Base-by-base conservation (phyloP, 2,797 vertebrate species). In the Poecile montanus region DNA sequence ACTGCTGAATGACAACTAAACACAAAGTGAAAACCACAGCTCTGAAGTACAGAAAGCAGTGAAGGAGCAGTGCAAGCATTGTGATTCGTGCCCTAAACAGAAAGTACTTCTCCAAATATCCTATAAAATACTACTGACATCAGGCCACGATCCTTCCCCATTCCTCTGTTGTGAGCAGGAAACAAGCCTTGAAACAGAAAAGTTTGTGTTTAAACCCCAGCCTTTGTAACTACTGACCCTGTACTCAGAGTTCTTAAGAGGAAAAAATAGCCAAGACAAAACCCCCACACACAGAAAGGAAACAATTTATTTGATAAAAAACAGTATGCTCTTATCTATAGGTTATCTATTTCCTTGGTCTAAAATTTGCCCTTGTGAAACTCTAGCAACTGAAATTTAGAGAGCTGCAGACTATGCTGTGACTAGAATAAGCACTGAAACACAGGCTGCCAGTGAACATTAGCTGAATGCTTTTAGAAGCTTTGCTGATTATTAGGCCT, bases 61-160 rank as follows among this genome's bases (percentile, higher is more conserved):
- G 3, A 56, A 70, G 7, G 3, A 66, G 13, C 10, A 73, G 21
- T 32, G 89, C 7, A 26, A 63, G 27, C 23, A 58, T 1, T 17
- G 10, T 13, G 5, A 79, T 67, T 53, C 0, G 0, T 16, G 8
- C 11, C 38, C 54, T 72, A 16, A 71, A 13, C 8, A 79, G 17
- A 40, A 48, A 84, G 29, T 16, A 60, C 3, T 80, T 25, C 18
- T 79, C 29, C 21, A 36, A 66, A 0, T 19, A 44, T 22, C 32
- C 63, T 27, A 45, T 5, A 61, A 2, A 2, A 53, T 6, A 40
- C 11, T 0, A 2, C 12, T 23, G n/a, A 32, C 42, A 84, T 48
- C 53, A 76, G 36, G 27, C 58, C 9, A 40, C 0, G 7, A 58
- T 29, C 23, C 14, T 53, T 73, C 12, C 22, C n/a, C 27, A 36